Base-by-base conservation (phyloP, 1,140 invertebrate species). In the Sycophaga agraensis region DNA sequence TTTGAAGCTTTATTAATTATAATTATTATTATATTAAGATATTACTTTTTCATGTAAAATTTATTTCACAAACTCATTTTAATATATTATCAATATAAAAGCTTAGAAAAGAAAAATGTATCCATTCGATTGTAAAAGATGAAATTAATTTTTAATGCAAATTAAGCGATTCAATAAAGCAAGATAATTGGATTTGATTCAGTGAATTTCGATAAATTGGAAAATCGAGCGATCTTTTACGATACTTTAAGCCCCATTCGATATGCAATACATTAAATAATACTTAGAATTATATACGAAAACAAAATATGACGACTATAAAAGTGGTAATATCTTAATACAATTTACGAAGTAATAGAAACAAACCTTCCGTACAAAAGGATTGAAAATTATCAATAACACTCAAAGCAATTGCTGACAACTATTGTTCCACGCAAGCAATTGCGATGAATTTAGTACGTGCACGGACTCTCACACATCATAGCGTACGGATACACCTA, bases 251-350 rank as follows among this genome's bases (percentile, higher is more conserved):
- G 34, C 34, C 54, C 55, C 28, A 43, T 57, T 31, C 31, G 42
- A 48, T 40, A 37, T 51, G 35, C 16, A 42, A 31, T 17, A 1
- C 34, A 62, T 53, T 34, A 28, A 54, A 66, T 54, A 39, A 46
- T 42, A 35, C 12, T 35, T 50, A 42, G 34, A 34, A 22, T n/a
- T 7, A 50, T 35, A 14, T 11, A 31, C 8, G 37, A 59, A 59
- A 64, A 26, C 9, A 51, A 42, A 50, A 42, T 54, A 24, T 59
- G 40, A 50, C n/a, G n/a, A n/a, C n/a, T n/a, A n/a, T n/a, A 54
- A 59, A 28, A 22, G 37, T 14, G 21, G 35, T 16, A 24, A 35
- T 28, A 11, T 58, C 16, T 21, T 37, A 19, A 51, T 28, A 2
- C 12, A 51, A 49, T 31, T 49, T 35, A 3, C 16, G 17, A 14